These are phyloP conservation scores for Bilobella aurantiaca DNA, from an alignment of 1,140 invertebrate genomes.

Conservation along the genomic window DNA sequence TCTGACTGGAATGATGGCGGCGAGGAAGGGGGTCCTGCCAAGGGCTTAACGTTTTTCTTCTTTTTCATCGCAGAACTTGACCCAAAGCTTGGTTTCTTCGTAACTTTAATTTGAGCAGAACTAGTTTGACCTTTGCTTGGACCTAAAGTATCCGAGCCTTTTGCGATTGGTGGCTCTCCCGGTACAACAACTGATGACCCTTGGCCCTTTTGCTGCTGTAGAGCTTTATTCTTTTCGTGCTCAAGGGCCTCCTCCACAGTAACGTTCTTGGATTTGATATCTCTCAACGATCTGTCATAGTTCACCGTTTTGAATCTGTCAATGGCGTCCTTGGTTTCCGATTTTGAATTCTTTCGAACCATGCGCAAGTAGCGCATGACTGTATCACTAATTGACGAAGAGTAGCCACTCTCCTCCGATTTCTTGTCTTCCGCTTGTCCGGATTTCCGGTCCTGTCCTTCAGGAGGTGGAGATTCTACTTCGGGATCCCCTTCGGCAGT, in stretches of 20 bases:
- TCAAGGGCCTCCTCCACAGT: slow-evolving; percentile 34
- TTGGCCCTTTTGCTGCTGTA: slow-evolving; percentile 45
- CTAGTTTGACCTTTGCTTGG: no score
- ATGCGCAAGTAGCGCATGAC: slow-evolving; percentile 71
- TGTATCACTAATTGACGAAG: slow-evolving; percentile 71
- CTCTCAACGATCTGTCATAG: slow-evolving; percentile 69
- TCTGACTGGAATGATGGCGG: no score
- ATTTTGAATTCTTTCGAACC: slow-evolving; percentile 67
- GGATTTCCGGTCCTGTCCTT: not conserved
- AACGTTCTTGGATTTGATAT: slow-evolving; percentile 64
- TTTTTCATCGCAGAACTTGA: no score
- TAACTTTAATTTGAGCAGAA: no score
- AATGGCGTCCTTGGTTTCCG: slow-evolving; percentile 59
- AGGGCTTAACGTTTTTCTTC: no score
- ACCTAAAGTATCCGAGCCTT: no score
- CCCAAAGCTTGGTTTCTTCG: no score
- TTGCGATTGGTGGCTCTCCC: no score
- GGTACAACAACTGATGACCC: no score
- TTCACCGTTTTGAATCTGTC: slow-evolving; percentile 77
- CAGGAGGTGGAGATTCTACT: slow-evolving; percentile 41
- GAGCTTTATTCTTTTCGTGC: slow-evolving; percentile 52
- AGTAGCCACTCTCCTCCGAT: slow-evolving; percentile 60
- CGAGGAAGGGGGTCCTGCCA: no score
- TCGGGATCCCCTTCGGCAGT: slow-evolving; percentile 52
- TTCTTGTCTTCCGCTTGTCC: slow-evolving; percentile 38